A percentile compares a stretch with the other conserved stretches of the same genome.
These are phyloP conservation scores for Ivindomyrus marchei DNA, from an alignment of 2,113 vertebrate species.

Conservation along the genomic window DNA sequence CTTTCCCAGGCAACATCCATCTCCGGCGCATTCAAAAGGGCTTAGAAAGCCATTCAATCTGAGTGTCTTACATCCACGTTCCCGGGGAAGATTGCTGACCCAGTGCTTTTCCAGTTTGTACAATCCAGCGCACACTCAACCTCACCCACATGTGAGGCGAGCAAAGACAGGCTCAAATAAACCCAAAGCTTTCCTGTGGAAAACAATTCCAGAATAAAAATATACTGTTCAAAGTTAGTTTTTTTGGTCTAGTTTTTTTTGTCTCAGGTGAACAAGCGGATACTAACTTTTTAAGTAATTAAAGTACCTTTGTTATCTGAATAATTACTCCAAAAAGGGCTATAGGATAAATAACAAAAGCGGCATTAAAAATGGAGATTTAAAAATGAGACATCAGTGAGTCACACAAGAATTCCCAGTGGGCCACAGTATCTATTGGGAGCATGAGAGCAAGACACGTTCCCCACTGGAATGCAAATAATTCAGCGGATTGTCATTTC, in stretches of 20 bases:
- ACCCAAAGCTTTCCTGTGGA: not conserved
- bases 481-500: not conserved
- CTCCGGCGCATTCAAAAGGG: not conserved
- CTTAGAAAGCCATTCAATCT: not conserved
- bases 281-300: not conserved
- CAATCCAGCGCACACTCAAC: not conserved
- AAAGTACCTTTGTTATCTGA: not conserved
- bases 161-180: not conserved
- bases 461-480: not conserved
- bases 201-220: not conserved
- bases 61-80: not conserved
- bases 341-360: not conserved
- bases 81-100: not conserved
- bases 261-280: not conserved
- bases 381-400: not conserved
- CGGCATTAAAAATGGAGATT: not conserved
- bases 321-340: not conserved
- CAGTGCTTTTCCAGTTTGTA: slow-evolving; percentile 2
- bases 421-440: not conserved
- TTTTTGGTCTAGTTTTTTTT: not conserved
- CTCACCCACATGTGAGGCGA: not conserved
- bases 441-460: not conserved
- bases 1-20: not conserved
- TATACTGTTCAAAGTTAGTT: not conserved
- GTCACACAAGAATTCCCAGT: not conserved